Percentiles rank a stretch among this genome's conserved stretches.
phyloP scores from a whole-genome alignment of 2,888 invertebrate genomes.

The Pachliopta kotzebuea region DNA sequence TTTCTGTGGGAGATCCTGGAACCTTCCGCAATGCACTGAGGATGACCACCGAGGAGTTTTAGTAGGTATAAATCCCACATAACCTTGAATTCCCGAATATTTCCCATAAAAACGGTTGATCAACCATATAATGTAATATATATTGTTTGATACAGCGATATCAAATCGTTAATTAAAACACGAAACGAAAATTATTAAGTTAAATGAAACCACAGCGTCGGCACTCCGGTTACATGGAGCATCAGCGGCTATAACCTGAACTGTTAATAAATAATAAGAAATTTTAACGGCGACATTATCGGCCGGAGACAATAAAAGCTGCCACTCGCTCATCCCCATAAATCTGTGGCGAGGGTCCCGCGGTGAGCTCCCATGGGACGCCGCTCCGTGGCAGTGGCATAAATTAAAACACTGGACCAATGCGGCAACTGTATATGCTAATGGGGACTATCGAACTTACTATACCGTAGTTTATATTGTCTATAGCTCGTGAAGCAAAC shows the following conservation, averaged over 20 bases:
- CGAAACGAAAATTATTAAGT: slow-evolving; percentile 15
- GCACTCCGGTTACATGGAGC: slow-evolving; percentile 27
- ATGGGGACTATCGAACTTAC: slow-evolving; percentile 20
- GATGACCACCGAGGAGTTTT: too few relatives aligned
- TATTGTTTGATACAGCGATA: background rate
- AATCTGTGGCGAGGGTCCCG: slow-evolving; percentile 36
- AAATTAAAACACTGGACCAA: slow-evolving; percentile 26
- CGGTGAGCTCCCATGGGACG: slow-evolving; percentile 29
- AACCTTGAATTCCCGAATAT: too few relatives aligned
- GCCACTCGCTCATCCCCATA: slow-evolving; percentile 33
- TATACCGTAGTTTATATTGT: slow-evolving; percentile 22
- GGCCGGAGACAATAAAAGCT: slow-evolving; percentile 34
- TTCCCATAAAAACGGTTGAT: too few relatives aligned
- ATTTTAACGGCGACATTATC: slow-evolving; percentile 34
- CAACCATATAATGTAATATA: too few relatives aligned
- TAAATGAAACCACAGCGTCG: slow-evolving; percentile 17
- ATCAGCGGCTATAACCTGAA: slow-evolving; percentile 12
- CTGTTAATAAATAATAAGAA: slow-evolving; percentile 35
- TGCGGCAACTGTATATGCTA: slow-evolving; percentile 26
- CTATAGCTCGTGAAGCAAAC: slow-evolving; percentile 16
- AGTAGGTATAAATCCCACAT: too few relatives aligned
- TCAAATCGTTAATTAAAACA: slow-evolving; percentile 15
- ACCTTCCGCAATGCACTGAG: too few relatives aligned
- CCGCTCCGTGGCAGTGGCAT: slow-evolving; percentile 25
- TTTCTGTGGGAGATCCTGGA: too few relatives aligned